Evolutionary conservation across 2,888 invertebrate genomes (phyloP), one percentile per base, ranked within the genome.

Genomic region (Falcaria lacertinaria): DNA sequence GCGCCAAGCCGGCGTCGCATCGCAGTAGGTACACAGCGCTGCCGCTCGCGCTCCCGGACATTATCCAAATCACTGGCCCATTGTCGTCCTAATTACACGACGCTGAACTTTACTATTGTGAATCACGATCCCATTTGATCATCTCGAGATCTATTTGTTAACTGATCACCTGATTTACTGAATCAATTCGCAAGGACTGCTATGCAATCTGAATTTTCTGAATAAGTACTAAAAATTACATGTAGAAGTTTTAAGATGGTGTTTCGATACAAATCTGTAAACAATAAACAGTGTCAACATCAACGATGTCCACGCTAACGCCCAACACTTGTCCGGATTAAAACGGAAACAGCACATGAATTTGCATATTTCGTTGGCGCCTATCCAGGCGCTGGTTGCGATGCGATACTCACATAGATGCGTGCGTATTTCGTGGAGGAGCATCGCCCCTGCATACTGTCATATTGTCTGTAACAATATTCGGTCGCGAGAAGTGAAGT

Each of bases 281-380:
- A 25, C 39, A 49, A 61, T 69, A 60, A 58, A 60, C 56, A 54
- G 57, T 69, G 77, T 76, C 69, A 74, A 75, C 71, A 74, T 51
- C 54, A 51, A 58, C 60, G 7, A 7, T 22, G 3, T 22, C 22
- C 22, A 22, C 7, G 6, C 62, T n/a, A n/a, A n/a, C 60, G 54
- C 63, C 52, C 46, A 46, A 45, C 40, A 52, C 53, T 55, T 44
- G 69, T 66, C 71, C 71, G 76, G 66, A 76, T 60, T 60, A 60
- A 66, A 62, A 63, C 67, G 58, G 55, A 68, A 66, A 74, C 71
- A 77, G 77, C 78, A 75, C 76, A 81, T 80, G 74, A 81, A 75
- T 81, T 71, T 83, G 83, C 85, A 83, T 76, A 67, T 73, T 74
- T 57, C 48, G 44, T 60, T 85, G 86, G 85, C 81, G 41, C 2